Evolutionary conservation across 2,888 invertebrate genomes (phyloP), one percentile per base, ranked within the genome.

Genomic region (Ochropacha duplaris): DNA sequence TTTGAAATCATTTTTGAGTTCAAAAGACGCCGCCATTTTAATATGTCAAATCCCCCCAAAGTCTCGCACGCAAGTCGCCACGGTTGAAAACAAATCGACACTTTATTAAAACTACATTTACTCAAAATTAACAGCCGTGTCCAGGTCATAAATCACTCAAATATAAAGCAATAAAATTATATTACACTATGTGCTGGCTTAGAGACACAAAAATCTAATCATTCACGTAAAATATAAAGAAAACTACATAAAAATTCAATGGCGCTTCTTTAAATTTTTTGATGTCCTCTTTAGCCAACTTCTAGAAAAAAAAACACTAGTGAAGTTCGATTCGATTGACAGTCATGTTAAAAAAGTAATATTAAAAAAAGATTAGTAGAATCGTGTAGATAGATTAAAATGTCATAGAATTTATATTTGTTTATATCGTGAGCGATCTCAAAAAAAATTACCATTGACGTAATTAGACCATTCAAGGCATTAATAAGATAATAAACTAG

Each of bases 21-120:
- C 78, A 92, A 93, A 93, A 81, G 90, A 85, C 87, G 88, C 93
- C 93, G 93, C 93, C 93, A 93, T 93, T 91, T 89, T 92, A 90
- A 72, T 80, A 82, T 90, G 91, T 90, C 92, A 92, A 90, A 90
- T 76, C 70, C 64, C 68, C 66, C 74, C 76, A 78, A 24, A 31
- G 31, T 12, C 51, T 34, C 51, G 77, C 73, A 76, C 79, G 79
- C 71, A 72, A 75, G 76, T 84, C 82, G 86, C 88, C 90, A 91
- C 90, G 85, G 90, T 91, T 90, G 78, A 90, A 90, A 89, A 91
- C 92, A 91, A 92, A 91, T 86, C 82, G 57, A 66, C 69, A 62
- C 59, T 61, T 65, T 62, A 52, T 57, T 57, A 58, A 28, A 63
- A 64, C 59, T 62, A 61, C 60, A 63, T 71, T 50, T 59, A 55